These are phyloP conservation scores for Pogonophryne albipinna DNA, from an alignment of 2,797 vertebrate genomes.

Conservation along the genomic window DNA sequence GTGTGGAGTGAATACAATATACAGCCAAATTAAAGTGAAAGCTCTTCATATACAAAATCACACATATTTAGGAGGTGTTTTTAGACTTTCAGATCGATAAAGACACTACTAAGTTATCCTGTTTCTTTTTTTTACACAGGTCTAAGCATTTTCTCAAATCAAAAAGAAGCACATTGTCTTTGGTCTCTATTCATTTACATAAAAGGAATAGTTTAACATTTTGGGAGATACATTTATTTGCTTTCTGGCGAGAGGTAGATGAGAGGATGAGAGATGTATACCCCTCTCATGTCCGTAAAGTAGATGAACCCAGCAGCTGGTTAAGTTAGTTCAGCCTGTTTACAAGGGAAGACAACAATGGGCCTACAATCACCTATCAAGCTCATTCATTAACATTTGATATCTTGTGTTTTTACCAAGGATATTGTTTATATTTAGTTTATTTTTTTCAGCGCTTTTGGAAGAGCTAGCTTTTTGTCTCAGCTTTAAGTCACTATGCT, in stretches of 20 bases:
- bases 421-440: background rate
- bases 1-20: conserved; percentile 1
- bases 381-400: background rate
- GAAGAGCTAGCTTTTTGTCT: background rate
- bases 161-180: background rate
- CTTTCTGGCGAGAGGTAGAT: background rate
- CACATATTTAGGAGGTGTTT: conserved; percentile 3
- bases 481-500: background rate
- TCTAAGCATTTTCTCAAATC: background rate
- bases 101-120: background rate
- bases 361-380: background rate
- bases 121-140: background rate
- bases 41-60: background rate
- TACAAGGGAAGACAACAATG: background rate
- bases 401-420: background rate
- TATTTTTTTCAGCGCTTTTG: background rate
- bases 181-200: background rate
- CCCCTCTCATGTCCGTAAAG: background rate
- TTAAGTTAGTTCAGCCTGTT: background rate
- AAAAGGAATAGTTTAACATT: background rate
- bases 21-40: background rate
- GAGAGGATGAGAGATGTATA: background rate
- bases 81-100: background rate
- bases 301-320: background rate
- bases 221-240: background rate